Evolutionary conservation across 2,797 vertebrate species (phyloP), one percentile per base, ranked within the genome.

Genomic region (Fistularia commersonii): DNA sequence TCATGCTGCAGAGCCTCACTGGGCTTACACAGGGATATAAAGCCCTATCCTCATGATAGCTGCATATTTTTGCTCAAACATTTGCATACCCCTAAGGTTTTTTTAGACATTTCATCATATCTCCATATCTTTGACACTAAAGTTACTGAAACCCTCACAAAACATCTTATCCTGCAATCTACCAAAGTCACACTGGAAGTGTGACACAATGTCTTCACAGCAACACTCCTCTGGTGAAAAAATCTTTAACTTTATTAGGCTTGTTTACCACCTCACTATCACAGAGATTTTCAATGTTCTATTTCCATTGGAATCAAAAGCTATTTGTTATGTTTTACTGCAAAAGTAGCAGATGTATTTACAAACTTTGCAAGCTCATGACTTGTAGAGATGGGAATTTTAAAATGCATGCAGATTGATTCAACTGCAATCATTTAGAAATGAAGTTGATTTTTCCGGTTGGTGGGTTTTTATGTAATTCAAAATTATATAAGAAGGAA

Each of bases 71-170:
- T 58, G 57, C 65, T 64, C 48, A 56, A 57, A 67, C 45, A 79
- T 77, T 83, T 81, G 61, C 76, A 78, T 68, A 55, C 61, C 61
- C 74, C 43, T 62, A 63, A 72, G 67, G 64, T 74, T 77, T 79
- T 69, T 65, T 74, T 65, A 45, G 52, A 51, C 46, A 60, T 69
- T 61, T 57, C 67, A 63, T 45, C 64, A 66, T 46, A 69, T 69
- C 54, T 74, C 73, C 56, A 62, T 65, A 68, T 78, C 66, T 65
- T 43, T 63, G 54, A 76, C 51, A 64, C 44, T 33, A 61, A 66
- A 64, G 45, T 48, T 45, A 69, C 14, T 0, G 35, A 72, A 73
- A 70, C 41, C 47, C 44, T 51, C 32, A 23, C 40, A 37, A 72
- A 69, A 83, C 67, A 58, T 72, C 81, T 66, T 40, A 54, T 64